Percentiles rank a stretch among this genome's conserved stretches.
Conservation (phyloP, 2,888 invertebrate genomes). For the Malacosoma neustria region DNA sequence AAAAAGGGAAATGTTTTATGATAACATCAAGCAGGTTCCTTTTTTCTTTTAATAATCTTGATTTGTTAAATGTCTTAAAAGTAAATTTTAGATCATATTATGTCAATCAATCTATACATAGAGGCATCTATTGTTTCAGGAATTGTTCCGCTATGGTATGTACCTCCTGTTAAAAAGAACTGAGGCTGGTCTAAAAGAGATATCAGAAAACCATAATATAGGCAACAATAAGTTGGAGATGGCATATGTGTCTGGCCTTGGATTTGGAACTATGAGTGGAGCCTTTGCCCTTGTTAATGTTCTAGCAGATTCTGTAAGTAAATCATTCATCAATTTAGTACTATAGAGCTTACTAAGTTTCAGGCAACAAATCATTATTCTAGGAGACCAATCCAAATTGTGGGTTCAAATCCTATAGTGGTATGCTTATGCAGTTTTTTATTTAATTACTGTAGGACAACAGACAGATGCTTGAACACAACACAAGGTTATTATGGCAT, state of each 20-base stretch:
- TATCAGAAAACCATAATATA: slow-evolving; percentile 85
- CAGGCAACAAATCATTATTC: too few relatives aligned
- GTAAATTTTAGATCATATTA: not conserved
- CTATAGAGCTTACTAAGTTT: too few relatives aligned
- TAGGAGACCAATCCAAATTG: too few relatives aligned
- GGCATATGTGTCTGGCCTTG: slow-evolving; percentile 97
- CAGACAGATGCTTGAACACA: too few relatives aligned
- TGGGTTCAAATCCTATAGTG: too few relatives aligned
- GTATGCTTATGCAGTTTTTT: too few relatives aligned
- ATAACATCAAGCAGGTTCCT: too few relatives aligned
- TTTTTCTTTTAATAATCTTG: too few relatives aligned
- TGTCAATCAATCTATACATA: not conserved
- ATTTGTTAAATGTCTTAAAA: not conserved
- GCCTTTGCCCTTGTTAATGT: slow-evolving; percentile 96
- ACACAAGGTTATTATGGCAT: too few relatives aligned
- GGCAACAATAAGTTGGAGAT: slow-evolving; percentile 92
- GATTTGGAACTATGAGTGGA: slow-evolving; percentile 97
- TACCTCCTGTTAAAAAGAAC: slow-evolving; percentile 88
- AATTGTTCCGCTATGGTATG: slow-evolving; percentile 87
- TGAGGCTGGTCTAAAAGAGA: slow-evolving; percentile 92
- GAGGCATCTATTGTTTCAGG: slow-evolving; percentile 81
- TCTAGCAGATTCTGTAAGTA: slow-evolving; percentile 88
- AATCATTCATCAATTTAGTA: too few relatives aligned
- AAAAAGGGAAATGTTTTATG: too few relatives aligned
- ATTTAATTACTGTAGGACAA: too few relatives aligned